Conservation (phyloP, 2,797 vertebrate genomes). For the Lepus oiostolus region DNA sequence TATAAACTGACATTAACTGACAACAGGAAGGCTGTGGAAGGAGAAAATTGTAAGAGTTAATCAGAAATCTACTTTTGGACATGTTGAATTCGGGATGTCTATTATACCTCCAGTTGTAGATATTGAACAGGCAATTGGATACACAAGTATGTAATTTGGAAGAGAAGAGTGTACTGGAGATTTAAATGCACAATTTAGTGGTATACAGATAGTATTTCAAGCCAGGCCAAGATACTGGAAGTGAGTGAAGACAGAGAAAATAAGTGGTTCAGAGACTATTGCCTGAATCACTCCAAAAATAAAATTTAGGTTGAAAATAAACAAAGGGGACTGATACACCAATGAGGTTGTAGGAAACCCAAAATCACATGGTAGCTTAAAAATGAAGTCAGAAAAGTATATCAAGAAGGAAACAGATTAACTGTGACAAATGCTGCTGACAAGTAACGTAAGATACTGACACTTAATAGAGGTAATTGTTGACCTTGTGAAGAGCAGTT, state of each 20-base stretch:
- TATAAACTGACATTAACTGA: background rate
- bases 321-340: background rate
- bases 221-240: background rate
- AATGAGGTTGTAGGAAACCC: background rate
- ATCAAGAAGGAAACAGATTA: background rate
- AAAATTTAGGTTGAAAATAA: background rate
- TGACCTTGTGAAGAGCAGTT: slow-evolving; percentile 16
- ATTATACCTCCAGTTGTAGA: background rate
- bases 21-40: background rate
- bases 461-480: background rate
- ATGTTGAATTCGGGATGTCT: background rate
- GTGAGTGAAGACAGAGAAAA: background rate
- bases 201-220: background rate
- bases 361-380: background rate
- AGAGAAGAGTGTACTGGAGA: background rate
- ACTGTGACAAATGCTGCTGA: background rate
- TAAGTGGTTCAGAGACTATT: background rate
- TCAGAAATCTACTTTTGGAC: background rate
- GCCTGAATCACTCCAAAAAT: background rate
- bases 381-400: slow-evolving; percentile 13
- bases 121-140: background rate
- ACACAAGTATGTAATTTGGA: background rate
- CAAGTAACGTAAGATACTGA: background rate
- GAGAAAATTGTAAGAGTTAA: background rate
- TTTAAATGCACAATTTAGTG: background rate